Base-by-base conservation (phyloP, 35 echinoderm and acorn worm genomes). In the Apostichopus japonicus region DNA sequence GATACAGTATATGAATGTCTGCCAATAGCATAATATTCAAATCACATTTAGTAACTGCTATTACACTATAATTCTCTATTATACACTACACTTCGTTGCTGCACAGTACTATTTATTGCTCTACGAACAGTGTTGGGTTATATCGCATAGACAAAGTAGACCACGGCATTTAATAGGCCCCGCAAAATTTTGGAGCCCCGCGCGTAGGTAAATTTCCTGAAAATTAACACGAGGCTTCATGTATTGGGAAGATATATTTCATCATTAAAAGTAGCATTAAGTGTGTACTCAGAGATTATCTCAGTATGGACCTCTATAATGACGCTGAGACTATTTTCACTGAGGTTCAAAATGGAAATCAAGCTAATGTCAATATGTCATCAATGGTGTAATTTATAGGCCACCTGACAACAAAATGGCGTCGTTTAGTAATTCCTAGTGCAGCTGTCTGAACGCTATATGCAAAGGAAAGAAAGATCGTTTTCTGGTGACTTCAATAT, bases 331-430 rank as follows among this genome's bases (percentile, higher is more conserved):
- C 77, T 79, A 44, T 79, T 19, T 79, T 33, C 77, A 79, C 22
- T 79, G 77, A 79, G 77, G 22, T 23, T 79, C 15, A 79, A 79
- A 79, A 79, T 79, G 11, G 14, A 24, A 79, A 79, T 79, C 77
- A 79, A 79, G 22, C 77, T 79, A 79, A 79, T 79, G 7, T 23
- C 11, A 79, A 24, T 10, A 79, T 79, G 7, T 23, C 11, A 79
- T 79, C 22, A 79, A n/a, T 79, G 24, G 27, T 79, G 77, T 79
- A 79, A 79, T 79, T 79, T 79, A 79, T 79, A 79, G 77, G 21
- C 77, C 14, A 23, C 77, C 10, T 23, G 27, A 15, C n/a, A 79
- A 79, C 77, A 11, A 79, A 79, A 23, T 23, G 77, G 22, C 77
- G 14, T 79, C 77, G 5, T 79, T 79, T 23, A 44, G 1, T 24